Evolutionary conservation across 2,113 vertebrate species (phyloP), one percentile per base, ranked within the genome.

Genomic region (Hydrolagus affinis): DNA sequence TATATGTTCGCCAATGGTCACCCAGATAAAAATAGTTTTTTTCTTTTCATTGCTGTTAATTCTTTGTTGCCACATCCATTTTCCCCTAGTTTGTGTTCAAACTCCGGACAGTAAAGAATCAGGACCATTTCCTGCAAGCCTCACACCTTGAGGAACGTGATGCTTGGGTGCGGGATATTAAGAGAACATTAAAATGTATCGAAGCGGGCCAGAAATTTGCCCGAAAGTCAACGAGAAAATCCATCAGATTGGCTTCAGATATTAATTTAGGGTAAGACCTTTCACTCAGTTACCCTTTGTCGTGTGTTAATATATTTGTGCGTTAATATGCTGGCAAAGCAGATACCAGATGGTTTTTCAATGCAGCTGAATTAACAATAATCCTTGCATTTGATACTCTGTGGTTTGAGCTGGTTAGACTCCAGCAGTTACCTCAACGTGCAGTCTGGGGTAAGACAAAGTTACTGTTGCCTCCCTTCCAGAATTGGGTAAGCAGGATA

Each of bases 111-210:
- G 87, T 88, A 59, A 97, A 97, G 89, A 96, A 96, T 74, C 97
- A 99, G 88, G 97, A 96, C 21, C 96, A 98, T 89, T 98, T 94
- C 90, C 98, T 99, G 88, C 98, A 99, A 91, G 97, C 97, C 1
- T 92, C 97, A 0, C 94, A 94, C 60, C 87, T 97, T 86, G 96
- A 97, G 85, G 98, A 99, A 87, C 95, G 96, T 88, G 98, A 99
- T 88, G 86, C 89, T n/a, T 99, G 98, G 98, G 93, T 96, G 8
- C 93, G 95, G 86, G 97, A 99, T 87, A 93, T 97, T 88, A 97
- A 94, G 90, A 96, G 95, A 86, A 95, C 94, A 75, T 94, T 96
- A 85, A 88, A 87, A 11, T 94, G 90, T 87, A 89, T 98, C 70
- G 89, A 95, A 73, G 96, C 93, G 25, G 97, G 96, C 8, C 96